These are phyloP conservation scores for Crocidura indochinensis DNA, from an alignment of 2,797 vertebrate species.

Conservation along the genomic window DNA sequence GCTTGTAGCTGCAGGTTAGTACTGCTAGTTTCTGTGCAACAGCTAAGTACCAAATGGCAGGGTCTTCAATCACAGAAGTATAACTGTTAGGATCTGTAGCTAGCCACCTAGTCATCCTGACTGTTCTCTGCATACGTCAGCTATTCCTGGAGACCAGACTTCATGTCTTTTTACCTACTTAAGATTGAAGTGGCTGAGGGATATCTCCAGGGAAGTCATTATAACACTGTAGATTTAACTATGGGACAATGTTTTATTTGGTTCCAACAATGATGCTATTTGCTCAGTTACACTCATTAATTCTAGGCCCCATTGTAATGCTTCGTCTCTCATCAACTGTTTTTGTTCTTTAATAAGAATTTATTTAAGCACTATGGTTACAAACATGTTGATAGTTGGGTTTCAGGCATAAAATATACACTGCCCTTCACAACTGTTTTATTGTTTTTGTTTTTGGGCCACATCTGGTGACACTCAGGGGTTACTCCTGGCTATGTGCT, in stretches of 20 bases:
- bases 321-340: constrained; percentile 29
- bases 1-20: constrained; percentile 82
- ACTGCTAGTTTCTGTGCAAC: constrained; percentile 60
- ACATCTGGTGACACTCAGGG: too few relatives aligned
- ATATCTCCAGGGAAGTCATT: constrained; percentile 60
- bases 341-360: too few relatives aligned
- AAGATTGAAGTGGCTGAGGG: constrained; percentile 48
- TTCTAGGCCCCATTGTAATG: constrained; percentile 48
- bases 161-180: neutral
- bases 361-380: too few relatives aligned
- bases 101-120: neutral
- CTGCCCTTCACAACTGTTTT: too few relatives aligned
- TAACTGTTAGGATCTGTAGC: neutral
- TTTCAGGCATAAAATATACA: too few relatives aligned
- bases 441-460: too few relatives aligned
- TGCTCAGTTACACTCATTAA: constrained; percentile 65
- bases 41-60: constrained; percentile 65
- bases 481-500: too few relatives aligned
- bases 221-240: constrained; percentile 31
- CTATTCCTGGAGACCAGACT: neutral
- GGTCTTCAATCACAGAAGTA: constrained; percentile 64
- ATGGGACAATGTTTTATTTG: constrained; percentile 55
- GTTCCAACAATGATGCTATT: constrained; percentile 62
- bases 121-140: neutral
- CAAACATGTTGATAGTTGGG: too few relatives aligned